A percentile compares a stretch with the other conserved stretches of the same genome.
Evolutionary conservation across 2,113 vertebrate genomes (phyloP).

Genomic region (Gnathonemus echidnorhynchus): DNA sequence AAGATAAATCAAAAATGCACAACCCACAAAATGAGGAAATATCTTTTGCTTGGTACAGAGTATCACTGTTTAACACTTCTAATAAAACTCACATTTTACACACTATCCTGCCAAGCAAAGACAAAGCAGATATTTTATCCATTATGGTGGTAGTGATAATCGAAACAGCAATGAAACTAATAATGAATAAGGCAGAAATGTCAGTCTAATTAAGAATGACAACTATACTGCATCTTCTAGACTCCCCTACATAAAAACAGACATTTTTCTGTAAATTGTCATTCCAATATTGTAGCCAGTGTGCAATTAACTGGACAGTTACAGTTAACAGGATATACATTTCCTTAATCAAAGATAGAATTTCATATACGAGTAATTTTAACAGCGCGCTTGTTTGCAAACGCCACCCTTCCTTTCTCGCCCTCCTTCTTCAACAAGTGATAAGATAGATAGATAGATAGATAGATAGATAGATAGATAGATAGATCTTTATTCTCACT

Average conservation of each 20-base stretch:
- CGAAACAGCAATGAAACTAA: neutral
- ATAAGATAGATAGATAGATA: too few relatives aligned
- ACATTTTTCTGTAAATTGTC: neutral
- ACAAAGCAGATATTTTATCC: neutral
- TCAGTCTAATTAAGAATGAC: neutral
- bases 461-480: too few relatives aligned
- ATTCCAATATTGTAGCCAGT: neutral
- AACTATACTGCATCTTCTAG: neutral
- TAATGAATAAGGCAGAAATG: neutral
- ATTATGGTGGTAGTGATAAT: neutral
- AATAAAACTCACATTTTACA: constrained; percentile 34
- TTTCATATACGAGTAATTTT: neutral
- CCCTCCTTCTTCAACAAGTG: neutral
- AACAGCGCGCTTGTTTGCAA: neutral
- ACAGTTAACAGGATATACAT: neutral
- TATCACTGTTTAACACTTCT: constrained; percentile 28
- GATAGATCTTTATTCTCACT: too few relatives aligned
- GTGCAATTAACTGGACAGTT: neutral
- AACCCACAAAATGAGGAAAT: constrained; percentile 25
- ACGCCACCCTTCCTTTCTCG: neutral
- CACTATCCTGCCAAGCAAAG: neutral
- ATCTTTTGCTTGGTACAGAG: constrained; percentile 5
- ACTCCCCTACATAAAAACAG: neutral
- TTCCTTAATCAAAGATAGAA: neutral
- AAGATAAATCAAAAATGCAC: constrained; percentile 50